Evolutionary conservation across 2,113 vertebrate species (phyloP), one percentile per base, ranked within the genome.

Genomic region (Nerophis lumbriciformis): DNA sequence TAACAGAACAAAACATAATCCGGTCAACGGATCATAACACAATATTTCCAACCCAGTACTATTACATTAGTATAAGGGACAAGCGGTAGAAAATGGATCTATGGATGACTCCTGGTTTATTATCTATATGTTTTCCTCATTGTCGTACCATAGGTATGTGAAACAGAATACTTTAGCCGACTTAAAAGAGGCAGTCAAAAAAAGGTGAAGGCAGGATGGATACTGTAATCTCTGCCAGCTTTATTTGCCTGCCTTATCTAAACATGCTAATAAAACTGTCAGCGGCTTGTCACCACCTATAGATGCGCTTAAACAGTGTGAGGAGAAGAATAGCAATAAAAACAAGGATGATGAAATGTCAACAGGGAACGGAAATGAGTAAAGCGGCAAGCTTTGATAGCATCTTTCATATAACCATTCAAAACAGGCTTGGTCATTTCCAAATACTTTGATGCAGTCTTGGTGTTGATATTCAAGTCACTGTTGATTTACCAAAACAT

Each of bases 391-490:
- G 47, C 51, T 47, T 45, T 19, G 72, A 82, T 82, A 83, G 71
- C 58, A 77, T 80, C 69, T 76, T 58, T 79, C 76, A 81, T 83
- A 75, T 83, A 75, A 77, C 48, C 52, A 69, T 81, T 82, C 67
- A 73, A 80, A 78, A 74, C 61, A 68, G 66, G 19, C 54, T 59
- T 64, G 76, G 77, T 80, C 11, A 77, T 78, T 80, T 69, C 64
- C 76, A 50, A 54, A 59, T 44, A 56, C 72, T 75, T 80, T 79
- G 67, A 57, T 69, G 45, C 47, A 68, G 70, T 66, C 65, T 66
- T 72, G 77, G 63, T 68, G 65, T 19, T 49, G 48, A 59, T 52
- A 52, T 62, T 73, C 48, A 71, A 73, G 61, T 73, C 65, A 65
- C 50, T 60, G 76, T 78, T 68, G 16, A 67, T 79, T 83, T 53